Evolutionary conservation across 35 echinoderm and acorn worm species (phyloP), one percentile per base, ranked within the genome.

Genomic region (Ptychodera flava): DNA sequence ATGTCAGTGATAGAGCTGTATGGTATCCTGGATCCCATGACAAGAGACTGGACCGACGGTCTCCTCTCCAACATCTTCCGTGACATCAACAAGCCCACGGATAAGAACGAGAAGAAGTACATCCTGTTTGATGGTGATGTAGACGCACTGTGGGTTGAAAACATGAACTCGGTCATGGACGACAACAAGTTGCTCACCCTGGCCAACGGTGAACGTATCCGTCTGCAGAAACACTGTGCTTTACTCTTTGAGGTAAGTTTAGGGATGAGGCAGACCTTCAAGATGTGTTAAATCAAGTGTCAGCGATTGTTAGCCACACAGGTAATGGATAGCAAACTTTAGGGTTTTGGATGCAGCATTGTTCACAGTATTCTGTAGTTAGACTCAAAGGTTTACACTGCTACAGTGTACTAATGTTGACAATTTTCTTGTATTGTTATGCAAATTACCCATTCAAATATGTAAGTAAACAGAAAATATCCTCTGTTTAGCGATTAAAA

Each of bases 81-180:
- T 16, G 96, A 99, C 78, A 99, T 99, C 92, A 99, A 99, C 93
- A 89, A 84, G 80, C 96, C 96, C 53, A 99, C 96, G 14, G 96
- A 99, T 85, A 99, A 99, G 88, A 99, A 94, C 79, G 96, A 99
- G 34, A 87, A 93, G 34, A 99, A 99, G 83, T 99, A 99, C 85
- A 99, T 99, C 84, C 90, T 99, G 76, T 99, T 99, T 88, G 96
- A 99, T 78, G 96, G 96, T 1, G 96, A 99, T 45, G 92, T 94
- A 0, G 93, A 94, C 75, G 92, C 92, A 16, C 79, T 99, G 30
- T 99, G 96, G 96, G 96, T 99, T 31, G 96, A 99, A 82, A 99
- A 99, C 93, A 99, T 99, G 96, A 99, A 99, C 86, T 97, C 95
- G 78, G 92, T 99, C 29, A 94, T 94, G 92, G 96, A 94, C 53